phyloP scores from a whole-genome alignment of 2,888 invertebrate species.

The Gryllus longicercus region DNA sequence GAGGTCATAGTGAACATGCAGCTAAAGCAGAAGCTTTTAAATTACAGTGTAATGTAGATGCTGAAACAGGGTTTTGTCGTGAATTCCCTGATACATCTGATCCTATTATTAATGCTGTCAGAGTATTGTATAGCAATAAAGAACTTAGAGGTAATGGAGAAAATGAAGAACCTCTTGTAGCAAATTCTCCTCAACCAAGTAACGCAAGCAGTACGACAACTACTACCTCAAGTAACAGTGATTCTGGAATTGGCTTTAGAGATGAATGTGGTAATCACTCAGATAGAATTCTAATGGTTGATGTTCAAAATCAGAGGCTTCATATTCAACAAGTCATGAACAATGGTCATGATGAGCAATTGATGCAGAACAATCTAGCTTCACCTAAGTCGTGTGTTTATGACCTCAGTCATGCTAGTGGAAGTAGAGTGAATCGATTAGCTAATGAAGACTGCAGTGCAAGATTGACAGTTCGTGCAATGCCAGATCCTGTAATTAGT shows the following conservation, averaged over 20 bases:
- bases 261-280: constrained; percentile 83
- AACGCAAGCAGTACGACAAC: constrained; percentile 74
- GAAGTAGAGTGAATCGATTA: constrained; percentile 20
- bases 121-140: constrained; percentile 50
- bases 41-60: constrained; percentile 59
- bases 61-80: constrained; percentile 61
- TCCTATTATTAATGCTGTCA: constrained; percentile 56
- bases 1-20: constrained; percentile 70
- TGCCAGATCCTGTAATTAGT: constrained; percentile 56
- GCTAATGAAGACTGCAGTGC: constrained; percentile 34
- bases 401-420: constrained; percentile 23
- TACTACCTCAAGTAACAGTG: constrained; percentile 86
- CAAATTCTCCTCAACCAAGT: constrained; percentile 81
- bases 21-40: constrained; percentile 80
- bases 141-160: constrained; percentile 39
- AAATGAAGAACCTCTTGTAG: constrained; percentile 48
- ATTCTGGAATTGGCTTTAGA: constrained; percentile 91
- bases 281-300: constrained; percentile 73
- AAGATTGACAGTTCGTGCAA: constrained; percentile 62
- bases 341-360: constrained; percentile 33
- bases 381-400: constrained; percentile 31
- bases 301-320: constrained; percentile 52
- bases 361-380: constrained; percentile 28
- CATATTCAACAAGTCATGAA: constrained; percentile 42
- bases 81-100: constrained; percentile 87